Evolutionary conservation across 2,113 vertebrate species (phyloP).

Genomic region (Campylorhamphus procurvoides): DNA sequence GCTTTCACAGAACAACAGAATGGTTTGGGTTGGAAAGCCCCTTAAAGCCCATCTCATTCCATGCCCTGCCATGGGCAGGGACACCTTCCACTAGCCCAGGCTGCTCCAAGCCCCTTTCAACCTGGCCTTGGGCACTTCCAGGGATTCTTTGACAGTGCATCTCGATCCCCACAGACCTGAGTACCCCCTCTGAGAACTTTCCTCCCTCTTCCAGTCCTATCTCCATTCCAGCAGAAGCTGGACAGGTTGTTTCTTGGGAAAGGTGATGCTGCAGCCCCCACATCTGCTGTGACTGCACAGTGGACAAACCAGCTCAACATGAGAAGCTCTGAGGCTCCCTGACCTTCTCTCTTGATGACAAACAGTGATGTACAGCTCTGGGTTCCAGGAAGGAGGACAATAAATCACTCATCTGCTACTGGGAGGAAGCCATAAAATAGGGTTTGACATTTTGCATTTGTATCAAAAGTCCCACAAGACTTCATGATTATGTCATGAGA

Average conservation of each 20-base stretch:
- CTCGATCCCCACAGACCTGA: accelerated
- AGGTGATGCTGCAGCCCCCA: not conserved
- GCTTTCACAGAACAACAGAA: not conserved
- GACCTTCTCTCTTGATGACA: not conserved
- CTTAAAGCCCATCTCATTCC: not conserved
- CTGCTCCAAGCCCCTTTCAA: accelerated
- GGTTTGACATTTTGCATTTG: not conserved
- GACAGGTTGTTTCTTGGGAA: not conserved
- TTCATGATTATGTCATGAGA: not conserved
- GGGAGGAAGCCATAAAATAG: not conserved
- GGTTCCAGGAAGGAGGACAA: not conserved
- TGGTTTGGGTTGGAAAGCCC: not conserved
- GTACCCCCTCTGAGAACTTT: not conserved
- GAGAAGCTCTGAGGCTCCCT: not conserved
- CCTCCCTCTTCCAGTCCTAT: not conserved
- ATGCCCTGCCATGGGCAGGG: not conserved
- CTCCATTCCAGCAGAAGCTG: not conserved
- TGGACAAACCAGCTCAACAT: not conserved
- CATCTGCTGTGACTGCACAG: not conserved
- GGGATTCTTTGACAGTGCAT: not conserved
- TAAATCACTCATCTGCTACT: not conserved
- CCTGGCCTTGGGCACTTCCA: not conserved
- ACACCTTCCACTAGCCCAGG: not conserved
- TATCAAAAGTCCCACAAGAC: not conserved
- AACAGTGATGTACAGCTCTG: not conserved